These are phyloP conservation scores for Zygothrica quintamaculata DNA, from an alignment of 2,888 invertebrate genomes.

Conservation along the genomic window DNA sequence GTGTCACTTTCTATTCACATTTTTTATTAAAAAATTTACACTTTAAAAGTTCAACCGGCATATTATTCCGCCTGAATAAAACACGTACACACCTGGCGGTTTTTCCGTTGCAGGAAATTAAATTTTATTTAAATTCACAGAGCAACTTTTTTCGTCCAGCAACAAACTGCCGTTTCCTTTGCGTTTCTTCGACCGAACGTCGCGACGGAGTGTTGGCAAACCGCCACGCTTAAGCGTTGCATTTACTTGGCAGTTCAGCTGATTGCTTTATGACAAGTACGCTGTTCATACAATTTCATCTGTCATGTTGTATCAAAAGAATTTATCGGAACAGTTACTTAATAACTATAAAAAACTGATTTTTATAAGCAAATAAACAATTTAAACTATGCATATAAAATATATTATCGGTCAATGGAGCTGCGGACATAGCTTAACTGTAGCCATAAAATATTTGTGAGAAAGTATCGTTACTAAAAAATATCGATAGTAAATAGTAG, in stretches of 20 bases:
- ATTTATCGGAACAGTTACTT: no score
- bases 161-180: conserved; percentile 56
- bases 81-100: conserved; percentile 52
- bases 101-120: conserved; percentile 41
- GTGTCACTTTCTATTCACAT: conserved; percentile 66
- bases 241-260: conserved; percentile 46
- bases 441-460: no score
- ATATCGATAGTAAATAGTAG: no score
- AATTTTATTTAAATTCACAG: conserved; percentile 56
- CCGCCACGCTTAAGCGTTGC: conserved; percentile 43
- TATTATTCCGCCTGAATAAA: conserved; percentile 24
- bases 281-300: conserved; percentile 1
- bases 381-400: no score
- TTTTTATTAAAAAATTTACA: conserved; percentile 34
- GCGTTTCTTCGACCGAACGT: conserved; percentile 59
- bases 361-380: no score
- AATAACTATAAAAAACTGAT: no score
- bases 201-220: conserved; percentile 55
- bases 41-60: conserved; percentile 43
- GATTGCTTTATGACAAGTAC: conserved; percentile 25
- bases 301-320: no score
- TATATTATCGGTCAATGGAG: no score
- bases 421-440: no score
- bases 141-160: conserved; percentile 50
- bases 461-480: no score